Evolutionary conservation across 2,888 invertebrate genomes (phyloP).

Genomic region (Tachina lurida): DNA sequence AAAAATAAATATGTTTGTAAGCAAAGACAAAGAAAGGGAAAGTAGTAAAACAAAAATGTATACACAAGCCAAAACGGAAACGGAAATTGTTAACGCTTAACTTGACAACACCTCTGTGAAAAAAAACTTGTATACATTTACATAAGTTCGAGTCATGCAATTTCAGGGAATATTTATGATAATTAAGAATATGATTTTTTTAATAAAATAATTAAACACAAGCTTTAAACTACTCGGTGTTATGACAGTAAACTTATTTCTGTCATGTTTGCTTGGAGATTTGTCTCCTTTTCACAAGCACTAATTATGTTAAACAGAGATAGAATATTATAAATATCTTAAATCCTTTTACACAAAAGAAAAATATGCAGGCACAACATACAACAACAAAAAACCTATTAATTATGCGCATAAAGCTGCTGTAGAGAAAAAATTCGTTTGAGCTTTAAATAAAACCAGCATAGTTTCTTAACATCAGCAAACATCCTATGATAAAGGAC

Average conservation of each 20-base stretch:
- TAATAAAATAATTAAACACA: neutral
- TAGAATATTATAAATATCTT: conserved; percentile 26
- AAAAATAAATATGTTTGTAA: conserved; percentile 50
- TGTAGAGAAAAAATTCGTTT: conserved; percentile 33
- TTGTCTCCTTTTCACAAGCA: neutral
- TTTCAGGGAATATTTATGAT: too few species aligned
- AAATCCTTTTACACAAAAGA: conserved; percentile 22
- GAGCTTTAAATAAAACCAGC: conserved; percentile 36
- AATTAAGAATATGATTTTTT: neutral
- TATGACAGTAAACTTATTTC: too few species aligned
- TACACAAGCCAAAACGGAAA: conserved; percentile 24
- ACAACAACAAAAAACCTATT: neutral
- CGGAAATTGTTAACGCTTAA: conserved; percentile 8
- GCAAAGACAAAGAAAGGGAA: conserved; percentile 61
- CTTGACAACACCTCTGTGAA: too few species aligned
- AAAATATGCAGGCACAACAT: neutral
- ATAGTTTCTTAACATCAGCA: conserved; percentile 37
- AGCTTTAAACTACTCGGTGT: too few species aligned
- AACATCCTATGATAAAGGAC: conserved; percentile 67
- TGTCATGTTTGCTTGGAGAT: neutral
- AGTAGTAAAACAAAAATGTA: conserved; percentile 38
- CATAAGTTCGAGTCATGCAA: too few species aligned
- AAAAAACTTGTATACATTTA: too few species aligned
- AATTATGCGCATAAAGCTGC: conserved; percentile 55
- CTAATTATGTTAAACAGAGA: conserved; percentile 62